Evolutionary conservation across 2,113 vertebrate genomes (phyloP).

Genomic region (Anhinga rufa): DNA sequence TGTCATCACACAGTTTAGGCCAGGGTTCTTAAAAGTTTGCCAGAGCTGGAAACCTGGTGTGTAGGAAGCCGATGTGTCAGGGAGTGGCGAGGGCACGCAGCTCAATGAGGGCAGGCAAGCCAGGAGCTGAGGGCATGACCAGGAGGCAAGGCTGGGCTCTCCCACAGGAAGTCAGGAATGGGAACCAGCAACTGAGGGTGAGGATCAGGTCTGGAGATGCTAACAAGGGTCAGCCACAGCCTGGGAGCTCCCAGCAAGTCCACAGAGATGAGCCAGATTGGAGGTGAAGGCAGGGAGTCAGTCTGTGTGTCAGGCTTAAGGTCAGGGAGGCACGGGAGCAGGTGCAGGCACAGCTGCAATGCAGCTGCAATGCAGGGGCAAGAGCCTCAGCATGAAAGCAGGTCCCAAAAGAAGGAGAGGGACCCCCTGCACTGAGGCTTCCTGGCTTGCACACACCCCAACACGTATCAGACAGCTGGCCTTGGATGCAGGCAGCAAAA

Average conservation of each 20-base stretch:
- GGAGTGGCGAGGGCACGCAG: rapidly evolving
- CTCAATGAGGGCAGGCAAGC: background rate
- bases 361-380: rapidly evolving
- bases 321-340: background rate
- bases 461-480: background rate
- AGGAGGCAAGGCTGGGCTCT: background rate
- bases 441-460: background rate
- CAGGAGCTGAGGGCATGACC: rapidly evolving
- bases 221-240: background rate
- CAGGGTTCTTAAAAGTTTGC: background rate
- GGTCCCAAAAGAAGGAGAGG: background rate
- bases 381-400: rapidly evolving
- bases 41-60: background rate
- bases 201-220: background rate
- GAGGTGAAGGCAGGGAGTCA: background rate
- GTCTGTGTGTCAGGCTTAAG: background rate
- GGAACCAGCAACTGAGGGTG: background rate
- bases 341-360: rapidly evolving
- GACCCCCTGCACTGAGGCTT: background rate
- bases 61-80: background rate
- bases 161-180: rapidly evolving
- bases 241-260: too few species aligned
- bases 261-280: background rate
- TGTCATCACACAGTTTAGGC: background rate
- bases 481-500: background rate